Evolutionary conservation across 2,113 vertebrate species (phyloP).

Genomic region (Ailurus styani): DNA sequence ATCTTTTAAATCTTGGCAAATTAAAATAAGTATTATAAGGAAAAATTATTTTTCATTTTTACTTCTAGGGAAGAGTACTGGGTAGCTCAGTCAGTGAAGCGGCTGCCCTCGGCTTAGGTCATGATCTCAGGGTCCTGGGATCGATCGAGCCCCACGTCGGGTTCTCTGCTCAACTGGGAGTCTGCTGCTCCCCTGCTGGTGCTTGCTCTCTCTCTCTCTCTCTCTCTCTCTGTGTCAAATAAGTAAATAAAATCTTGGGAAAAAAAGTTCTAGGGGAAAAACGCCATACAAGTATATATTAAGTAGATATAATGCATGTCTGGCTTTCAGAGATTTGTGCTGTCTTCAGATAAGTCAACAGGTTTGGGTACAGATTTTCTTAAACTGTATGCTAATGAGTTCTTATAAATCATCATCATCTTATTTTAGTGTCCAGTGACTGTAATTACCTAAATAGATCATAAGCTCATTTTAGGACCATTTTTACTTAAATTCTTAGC

Average conservation of each 20-base stretch:
- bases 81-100: no score
- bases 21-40: neutral
- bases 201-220: no score
- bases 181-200: no score
- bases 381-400: neutral
- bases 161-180: no score
- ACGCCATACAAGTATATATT: neutral
- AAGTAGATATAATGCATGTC: neutral
- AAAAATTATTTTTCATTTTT: neutral
- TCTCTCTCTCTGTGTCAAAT: no score
- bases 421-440: neutral
- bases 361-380: neutral
- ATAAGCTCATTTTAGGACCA: neutral
- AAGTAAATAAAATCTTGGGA: no score
- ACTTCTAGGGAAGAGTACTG: neutral
- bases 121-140: no score
- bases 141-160: no score
- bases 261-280: neutral
- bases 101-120: no score
- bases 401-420: neutral
- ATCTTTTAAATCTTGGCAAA: neutral
- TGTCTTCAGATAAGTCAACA: neutral
- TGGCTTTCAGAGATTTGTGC: neutral
- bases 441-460: neutral
- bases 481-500: neutral